Conservation (phyloP, 2,113 vertebrate species). For the Mus spicilegus region DNA sequence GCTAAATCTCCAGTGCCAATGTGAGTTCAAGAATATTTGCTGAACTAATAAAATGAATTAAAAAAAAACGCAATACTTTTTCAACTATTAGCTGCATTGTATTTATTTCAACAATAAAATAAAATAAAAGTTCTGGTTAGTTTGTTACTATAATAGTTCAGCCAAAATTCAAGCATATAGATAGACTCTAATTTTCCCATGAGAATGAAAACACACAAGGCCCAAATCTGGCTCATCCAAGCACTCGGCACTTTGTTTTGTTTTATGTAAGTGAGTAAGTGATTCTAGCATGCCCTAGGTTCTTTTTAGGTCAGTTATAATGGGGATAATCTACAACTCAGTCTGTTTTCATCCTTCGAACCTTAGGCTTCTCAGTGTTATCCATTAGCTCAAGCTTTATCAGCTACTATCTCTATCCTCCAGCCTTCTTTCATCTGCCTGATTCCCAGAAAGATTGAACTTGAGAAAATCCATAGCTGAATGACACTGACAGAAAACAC, state of each 20-base stretch:
- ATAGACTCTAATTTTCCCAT: background rate
- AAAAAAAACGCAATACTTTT: background rate
- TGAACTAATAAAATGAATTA: background rate
- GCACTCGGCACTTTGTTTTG: background rate
- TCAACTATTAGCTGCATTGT: conserved; percentile 2
- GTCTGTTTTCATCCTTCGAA: background rate
- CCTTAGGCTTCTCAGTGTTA: background rate
- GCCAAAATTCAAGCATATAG: background rate
- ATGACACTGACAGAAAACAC: background rate
- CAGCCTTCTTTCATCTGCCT: background rate
- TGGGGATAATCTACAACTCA: background rate
- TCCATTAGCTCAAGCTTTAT: background rate
- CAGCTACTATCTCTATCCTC: background rate
- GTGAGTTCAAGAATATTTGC: conserved; percentile 16
- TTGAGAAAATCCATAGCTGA: background rate
- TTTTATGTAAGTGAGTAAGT: background rate
- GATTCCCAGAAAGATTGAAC: background rate
- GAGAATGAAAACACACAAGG: background rate
- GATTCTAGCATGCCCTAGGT: background rate
- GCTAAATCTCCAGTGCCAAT: background rate
- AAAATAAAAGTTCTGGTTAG: background rate
- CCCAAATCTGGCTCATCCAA: background rate
- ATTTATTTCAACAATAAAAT: conserved; percentile 14
- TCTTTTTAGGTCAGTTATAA: background rate
- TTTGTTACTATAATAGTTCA: background rate